These are phyloP conservation scores for Planococcus citri DNA, from an alignment of 1,140 invertebrate species.

Conservation along the genomic window DNA sequence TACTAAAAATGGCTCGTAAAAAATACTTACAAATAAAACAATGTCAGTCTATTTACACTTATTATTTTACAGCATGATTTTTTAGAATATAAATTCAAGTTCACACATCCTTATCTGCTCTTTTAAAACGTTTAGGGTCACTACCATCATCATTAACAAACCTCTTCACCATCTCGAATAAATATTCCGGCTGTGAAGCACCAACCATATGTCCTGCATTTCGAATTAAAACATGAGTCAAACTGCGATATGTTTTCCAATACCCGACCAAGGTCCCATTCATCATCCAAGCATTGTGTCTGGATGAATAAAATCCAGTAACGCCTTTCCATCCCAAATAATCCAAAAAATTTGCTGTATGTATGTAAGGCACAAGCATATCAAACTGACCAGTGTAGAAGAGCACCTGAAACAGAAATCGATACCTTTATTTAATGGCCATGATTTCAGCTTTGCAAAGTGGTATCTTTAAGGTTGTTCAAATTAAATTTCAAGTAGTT, in stretches of 20 bases:
- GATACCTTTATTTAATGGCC: no score
- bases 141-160: no score
- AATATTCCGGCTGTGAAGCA: conserved; percentile 63
- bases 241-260: conserved; percentile 33
- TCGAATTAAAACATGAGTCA: conserved; percentile 60
- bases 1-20: no score
- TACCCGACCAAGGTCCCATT: conserved; percentile 24
- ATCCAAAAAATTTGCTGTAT: conserved; percentile 41
- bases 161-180: conserved; percentile 57
- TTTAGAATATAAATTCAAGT: no score
- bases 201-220: conserved; percentile 77
- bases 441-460: no score
- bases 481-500: no score
- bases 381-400: conserved; percentile 66
- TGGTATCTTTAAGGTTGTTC: no score
- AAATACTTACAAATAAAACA: no score
- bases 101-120: no score
- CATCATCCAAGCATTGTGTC: neutral
- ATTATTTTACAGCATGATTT: no score
- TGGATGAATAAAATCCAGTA: neutral
- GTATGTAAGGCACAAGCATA: conserved; percentile 66
- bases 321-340: neutral
- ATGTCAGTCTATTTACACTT: no score
- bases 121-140: no score
- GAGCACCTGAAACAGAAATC: conserved; percentile 45